phyloP scores from a whole-genome alignment of 23 tunicate genomes.

The Oikopleura albicans region DNA sequence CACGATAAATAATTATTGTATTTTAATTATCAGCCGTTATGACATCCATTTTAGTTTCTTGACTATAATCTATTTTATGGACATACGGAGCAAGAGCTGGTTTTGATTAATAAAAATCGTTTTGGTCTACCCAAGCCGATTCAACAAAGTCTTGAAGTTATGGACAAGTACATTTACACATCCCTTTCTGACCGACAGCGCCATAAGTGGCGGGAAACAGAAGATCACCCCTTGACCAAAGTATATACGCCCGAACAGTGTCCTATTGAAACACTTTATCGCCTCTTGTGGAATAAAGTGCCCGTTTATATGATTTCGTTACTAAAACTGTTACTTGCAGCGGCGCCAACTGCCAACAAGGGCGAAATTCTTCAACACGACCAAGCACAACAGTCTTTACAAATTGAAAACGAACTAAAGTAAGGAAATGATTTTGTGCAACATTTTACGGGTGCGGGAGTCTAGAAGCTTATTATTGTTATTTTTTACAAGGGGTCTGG shows the following conservation, averaged over 20 bases:
- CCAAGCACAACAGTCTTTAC: neutral
- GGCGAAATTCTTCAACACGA: neutral
- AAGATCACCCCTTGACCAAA: neutral
- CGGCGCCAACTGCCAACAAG: constrained; percentile 70
- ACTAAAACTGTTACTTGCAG: constrained; percentile 86
- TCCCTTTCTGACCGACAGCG: constrained; percentile 40
- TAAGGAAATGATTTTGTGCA: neutral
- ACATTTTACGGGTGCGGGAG: too few relatives aligned
- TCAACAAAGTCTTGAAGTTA: constrained; percentile 42
- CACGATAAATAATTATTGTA: too few relatives aligned
- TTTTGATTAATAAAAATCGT: neutral
- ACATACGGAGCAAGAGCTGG: too few relatives aligned
- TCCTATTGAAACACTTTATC: constrained; percentile 54
- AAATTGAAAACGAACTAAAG: neutral
- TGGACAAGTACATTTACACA: constrained; percentile 42
- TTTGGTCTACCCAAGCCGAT: constrained; percentile 77
- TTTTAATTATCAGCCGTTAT: too few relatives aligned
- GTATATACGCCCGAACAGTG: neutral
- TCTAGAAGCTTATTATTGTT: too few relatives aligned
- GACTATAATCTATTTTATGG: too few relatives aligned
- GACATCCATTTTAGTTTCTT: too few relatives aligned
- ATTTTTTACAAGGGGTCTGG: too few relatives aligned
- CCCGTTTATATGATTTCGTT: constrained; percentile 89
- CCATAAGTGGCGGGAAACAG: neutral
- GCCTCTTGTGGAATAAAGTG: constrained; percentile 45